A percentile compares a stretch with the other conserved stretches of the same genome.
Conservation (phyloP, 2,113 vertebrate genomes). For the Mustelus asterias region DNA sequence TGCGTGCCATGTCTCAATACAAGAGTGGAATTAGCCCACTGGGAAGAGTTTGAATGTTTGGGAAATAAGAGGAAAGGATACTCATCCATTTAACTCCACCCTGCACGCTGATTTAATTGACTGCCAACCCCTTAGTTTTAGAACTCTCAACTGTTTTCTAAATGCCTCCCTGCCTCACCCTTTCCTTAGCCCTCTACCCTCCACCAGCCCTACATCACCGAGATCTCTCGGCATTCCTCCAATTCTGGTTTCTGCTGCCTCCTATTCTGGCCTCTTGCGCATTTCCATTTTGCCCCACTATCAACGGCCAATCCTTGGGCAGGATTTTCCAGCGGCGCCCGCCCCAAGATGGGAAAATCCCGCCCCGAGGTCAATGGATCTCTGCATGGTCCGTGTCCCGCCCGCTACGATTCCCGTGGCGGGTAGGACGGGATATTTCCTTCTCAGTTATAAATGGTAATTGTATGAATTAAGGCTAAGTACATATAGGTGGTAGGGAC, state of each 20-base stretch:
- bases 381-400: too few species aligned
- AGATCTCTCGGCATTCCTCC: background rate
- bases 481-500: too few species aligned
- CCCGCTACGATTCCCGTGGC: too few species aligned
- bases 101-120: background rate
- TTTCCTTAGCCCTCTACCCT: background rate
- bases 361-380: too few species aligned
- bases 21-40: background rate
- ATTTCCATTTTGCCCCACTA: background rate
- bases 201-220: background rate
- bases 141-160: background rate
- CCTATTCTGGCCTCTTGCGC: background rate
- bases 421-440: too few species aligned
- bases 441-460: too few species aligned
- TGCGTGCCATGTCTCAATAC: background rate
- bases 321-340: too few species aligned
- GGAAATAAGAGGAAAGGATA: background rate
- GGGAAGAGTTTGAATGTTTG: background rate
- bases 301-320: too few species aligned
- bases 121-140: background rate
- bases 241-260: background rate
- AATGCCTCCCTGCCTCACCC: background rate
- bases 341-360: too few species aligned
- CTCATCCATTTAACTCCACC: background rate
- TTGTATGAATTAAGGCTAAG: too few species aligned